Evolutionary conservation across 2,888 invertebrate species (phyloP), one percentile per base, ranked within the genome.

Genomic region (Apodemia hepburni): DNA sequence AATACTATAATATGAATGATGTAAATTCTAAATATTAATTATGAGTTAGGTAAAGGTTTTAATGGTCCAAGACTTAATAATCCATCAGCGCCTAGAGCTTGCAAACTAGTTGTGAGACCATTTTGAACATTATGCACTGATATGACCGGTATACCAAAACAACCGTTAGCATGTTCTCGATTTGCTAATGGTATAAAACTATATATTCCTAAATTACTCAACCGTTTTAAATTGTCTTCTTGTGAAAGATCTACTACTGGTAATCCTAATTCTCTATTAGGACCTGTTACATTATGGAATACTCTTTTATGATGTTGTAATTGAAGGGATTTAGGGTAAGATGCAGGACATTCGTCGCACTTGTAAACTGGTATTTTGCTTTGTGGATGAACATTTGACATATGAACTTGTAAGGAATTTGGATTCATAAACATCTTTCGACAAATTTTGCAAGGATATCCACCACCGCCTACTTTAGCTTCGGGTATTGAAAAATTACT

Each of bases 121-220:
- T 94, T 94, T 66, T 93, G 90, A 65, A 93, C 92, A 66, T 93
- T 93, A 72, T 94, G 94, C 60, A 94, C 93, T 1, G 94, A 94
- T 61, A 95, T 93, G 64, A 96, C 93, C 1, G 96, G 96, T 61
- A 96, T 88, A 12, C 95, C 95, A 70, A 94, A 96, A 66, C 93
- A 93, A 5, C 95, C 94, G 47, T 92, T 93, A 0, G 92, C 84
- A 66, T 93, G 93, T 65, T 93, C 93, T 27, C 93, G 84, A 70
- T 94, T 94, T 2, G 94, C 94, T 66, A 96, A 76, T 0, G 96
- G 96, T 72, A 96, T 95, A 81, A 94, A 96, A 84, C 94, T 95
- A 74, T 94, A 93, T 67, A 96, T 95, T 54, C 96, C 96, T 73
- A 96, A 85, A 74, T 82, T 92, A 67, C 93, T 92, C 12, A 96